Percentiles rank a stretch among this genome's conserved stretches.
phyloP scores from a whole-genome alignment of 2,888 invertebrate species.

The Hydrotaea cyrtoneurina region DNA sequence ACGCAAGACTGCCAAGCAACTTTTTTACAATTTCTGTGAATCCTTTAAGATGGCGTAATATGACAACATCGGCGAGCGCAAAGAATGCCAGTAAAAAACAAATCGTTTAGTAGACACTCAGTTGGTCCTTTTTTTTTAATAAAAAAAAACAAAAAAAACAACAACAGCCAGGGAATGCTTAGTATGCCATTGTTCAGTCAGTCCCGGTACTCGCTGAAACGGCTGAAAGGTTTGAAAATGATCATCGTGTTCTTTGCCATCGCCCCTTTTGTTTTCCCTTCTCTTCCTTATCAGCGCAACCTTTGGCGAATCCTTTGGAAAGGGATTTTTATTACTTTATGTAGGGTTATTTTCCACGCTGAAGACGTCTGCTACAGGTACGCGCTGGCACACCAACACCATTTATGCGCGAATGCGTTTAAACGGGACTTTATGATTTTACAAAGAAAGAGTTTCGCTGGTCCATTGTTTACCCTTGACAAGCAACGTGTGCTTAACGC shows the following conservation, averaged over 20 bases:
- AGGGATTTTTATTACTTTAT: constrained; percentile 55
- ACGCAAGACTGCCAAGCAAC: constrained; percentile 53
- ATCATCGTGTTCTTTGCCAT: constrained; percentile 10
- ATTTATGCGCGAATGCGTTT: background rate
- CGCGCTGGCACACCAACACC: background rate
- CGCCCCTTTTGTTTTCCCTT: constrained; percentile 2
- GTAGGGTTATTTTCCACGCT: constrained; percentile 57
- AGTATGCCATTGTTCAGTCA: constrained; percentile 23
- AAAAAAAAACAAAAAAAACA: constrained; percentile 16
- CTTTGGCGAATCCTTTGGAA: constrained; percentile 53
- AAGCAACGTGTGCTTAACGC: constrained; percentile 38
- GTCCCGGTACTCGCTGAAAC: constrained; percentile 28
- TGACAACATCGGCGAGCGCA: background rate
- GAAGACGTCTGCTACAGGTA: background rate
- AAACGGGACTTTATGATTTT: constrained; percentile 29
- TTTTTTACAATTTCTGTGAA: constrained; percentile 58
- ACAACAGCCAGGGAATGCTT: constrained; percentile 26
- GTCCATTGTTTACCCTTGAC: constrained; percentile 56
- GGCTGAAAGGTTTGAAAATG: constrained; percentile 55
- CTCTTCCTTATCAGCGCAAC: constrained; percentile 10
- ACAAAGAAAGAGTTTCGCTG: constrained; percentile 42
- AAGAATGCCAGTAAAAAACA: background rate
- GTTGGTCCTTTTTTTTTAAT: background rate
- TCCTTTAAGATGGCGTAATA: constrained; percentile 55
- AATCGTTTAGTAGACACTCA: constrained; percentile 10